Base-by-base conservation (phyloP, 2,113 vertebrate genomes). In the Rhadina sibilatrix region DNA sequence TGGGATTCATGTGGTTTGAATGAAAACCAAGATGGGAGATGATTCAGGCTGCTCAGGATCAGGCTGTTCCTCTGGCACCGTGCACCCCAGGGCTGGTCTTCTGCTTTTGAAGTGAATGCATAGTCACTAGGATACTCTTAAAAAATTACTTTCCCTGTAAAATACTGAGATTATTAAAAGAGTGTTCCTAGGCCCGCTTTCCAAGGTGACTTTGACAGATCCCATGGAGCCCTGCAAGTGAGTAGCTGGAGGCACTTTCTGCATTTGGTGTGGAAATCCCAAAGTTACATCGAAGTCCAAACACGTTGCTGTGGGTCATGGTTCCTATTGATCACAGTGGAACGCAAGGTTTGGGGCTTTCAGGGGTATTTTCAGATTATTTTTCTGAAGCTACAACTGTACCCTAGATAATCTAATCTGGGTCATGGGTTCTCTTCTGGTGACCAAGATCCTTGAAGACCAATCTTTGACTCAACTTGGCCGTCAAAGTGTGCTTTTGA, bases 251-350 rank as follows among this genome's bases (percentile, higher is more conserved):
- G 14, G 6, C 9, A 65, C 19, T 3, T 83, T 42, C 46, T 65
- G 13, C 16, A 33, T 76, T 94, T 53, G 22, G 12, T 76, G 49
- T 16, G 49, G 79, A 80, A 90, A 14, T 14, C 50, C 12, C 12
- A 30, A 69, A 64, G 18, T 17, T 19, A 7, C 9, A 6, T 47
- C 42, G 38, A 25, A 61, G 14, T 77, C 16, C 54, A 85, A 64
- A 38, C 8, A 42, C 16, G 23, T 21, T 1, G 2, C 9, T 47
- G 33, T 50, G 37, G 3, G 31, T 83, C 0, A 0, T 83, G 28
- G 46, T 22, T 85, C 22, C 18, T 79, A 3, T 11, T 40, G 35
- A 30, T 70, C 37, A 53, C 42, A 47, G 35, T 5, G 10, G 20
- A 80, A 52, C 17, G 20, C 33, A 46, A 72, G 10, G 21, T 61